Evolutionary conservation across 2,888 invertebrate species (phyloP).

Genomic region (Augiades crinisus): DNA sequence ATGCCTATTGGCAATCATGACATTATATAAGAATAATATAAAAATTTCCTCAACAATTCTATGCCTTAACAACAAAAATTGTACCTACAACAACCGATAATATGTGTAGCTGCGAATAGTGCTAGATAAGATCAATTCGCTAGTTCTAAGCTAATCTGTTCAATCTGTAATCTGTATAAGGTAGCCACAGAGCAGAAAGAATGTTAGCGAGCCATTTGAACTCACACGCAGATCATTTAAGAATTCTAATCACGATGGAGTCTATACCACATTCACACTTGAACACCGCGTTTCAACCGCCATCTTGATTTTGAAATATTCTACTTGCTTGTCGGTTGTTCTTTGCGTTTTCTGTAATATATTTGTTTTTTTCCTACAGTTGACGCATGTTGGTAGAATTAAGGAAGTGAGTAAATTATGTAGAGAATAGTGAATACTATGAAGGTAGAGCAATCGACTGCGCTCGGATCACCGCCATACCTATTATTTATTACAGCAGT

Average conservation of each 20-base stretch:
- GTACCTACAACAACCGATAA: no score
- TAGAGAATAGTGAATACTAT: no score
- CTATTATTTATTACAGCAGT: no score
- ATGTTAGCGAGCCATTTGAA: slow-evolving; percentile 30
- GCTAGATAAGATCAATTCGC: slow-evolving; percentile 20
- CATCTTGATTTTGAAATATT: slow-evolving; percentile 17
- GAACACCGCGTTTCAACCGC: slow-evolving; percentile 19
- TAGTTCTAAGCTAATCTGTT: slow-evolving; percentile 22
- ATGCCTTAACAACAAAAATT: no score
- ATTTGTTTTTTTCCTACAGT: no score
- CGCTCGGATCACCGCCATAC: no score
- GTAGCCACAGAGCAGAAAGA: slow-evolving; percentile 35
- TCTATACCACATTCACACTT: slow-evolving; percentile 47
- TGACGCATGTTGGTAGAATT: no score
- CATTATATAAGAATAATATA: no score
- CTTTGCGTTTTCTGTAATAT: background rate
- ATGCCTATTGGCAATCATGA: no score
- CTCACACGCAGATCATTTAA: slow-evolving; percentile 43
- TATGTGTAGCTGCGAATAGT: background rate
- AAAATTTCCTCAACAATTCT: no score
- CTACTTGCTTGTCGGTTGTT: background rate
- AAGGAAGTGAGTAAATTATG: no score
- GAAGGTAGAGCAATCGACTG: no score
- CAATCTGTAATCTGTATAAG: slow-evolving; percentile 24
- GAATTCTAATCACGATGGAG: slow-evolving; percentile 49